phyloP scores from a whole-genome alignment of 2,888 invertebrate species.

The Sarcophaga caerulescens region DNA sequence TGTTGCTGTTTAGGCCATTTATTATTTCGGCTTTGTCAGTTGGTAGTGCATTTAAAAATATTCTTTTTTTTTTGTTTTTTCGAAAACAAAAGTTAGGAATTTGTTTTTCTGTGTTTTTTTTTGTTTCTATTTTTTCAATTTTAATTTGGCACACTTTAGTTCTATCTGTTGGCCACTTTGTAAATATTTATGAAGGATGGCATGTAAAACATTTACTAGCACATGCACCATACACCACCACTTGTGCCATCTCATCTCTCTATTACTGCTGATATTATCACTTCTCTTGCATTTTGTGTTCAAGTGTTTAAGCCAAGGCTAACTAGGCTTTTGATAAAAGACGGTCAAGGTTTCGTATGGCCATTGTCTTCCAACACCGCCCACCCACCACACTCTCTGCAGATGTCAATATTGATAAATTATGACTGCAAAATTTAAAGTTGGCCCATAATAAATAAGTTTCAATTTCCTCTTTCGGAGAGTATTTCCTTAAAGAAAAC shows the following conservation, averaged over 20 bases:
- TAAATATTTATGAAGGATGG: constrained; percentile 38
- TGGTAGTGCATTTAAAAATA: constrained; percentile 51
- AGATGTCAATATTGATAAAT: constrained; percentile 53
- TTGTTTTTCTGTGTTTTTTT: background rate
- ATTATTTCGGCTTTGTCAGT: constrained; percentile 60
- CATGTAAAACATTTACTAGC: constrained; percentile 6
- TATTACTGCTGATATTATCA: background rate
- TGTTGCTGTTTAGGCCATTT: constrained; percentile 45
- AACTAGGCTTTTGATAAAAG: constrained; percentile 36
- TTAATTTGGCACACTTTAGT: constrained; percentile 59
- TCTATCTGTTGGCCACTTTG: constrained; percentile 55
- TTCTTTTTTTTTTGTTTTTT: background rate
- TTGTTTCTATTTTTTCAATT: constrained; percentile 16
- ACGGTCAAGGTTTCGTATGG: constrained; percentile 60
- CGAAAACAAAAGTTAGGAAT: background rate
- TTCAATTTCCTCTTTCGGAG: constrained; percentile 42
- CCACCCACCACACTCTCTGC: background rate
- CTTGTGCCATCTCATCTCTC: background rate
- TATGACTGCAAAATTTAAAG: constrained; percentile 12
- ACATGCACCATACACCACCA: background rate
- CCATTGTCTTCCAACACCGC: constrained; percentile 2
- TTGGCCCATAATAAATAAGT: constrained; percentile 49
- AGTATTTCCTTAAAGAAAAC: constrained; percentile 10
- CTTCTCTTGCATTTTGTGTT: constrained; percentile 7
- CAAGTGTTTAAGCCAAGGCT: constrained; percentile 23